Base-by-base conservation (phyloP, 2,888 invertebrate species). In the Watsonalla cultraria region DNA sequence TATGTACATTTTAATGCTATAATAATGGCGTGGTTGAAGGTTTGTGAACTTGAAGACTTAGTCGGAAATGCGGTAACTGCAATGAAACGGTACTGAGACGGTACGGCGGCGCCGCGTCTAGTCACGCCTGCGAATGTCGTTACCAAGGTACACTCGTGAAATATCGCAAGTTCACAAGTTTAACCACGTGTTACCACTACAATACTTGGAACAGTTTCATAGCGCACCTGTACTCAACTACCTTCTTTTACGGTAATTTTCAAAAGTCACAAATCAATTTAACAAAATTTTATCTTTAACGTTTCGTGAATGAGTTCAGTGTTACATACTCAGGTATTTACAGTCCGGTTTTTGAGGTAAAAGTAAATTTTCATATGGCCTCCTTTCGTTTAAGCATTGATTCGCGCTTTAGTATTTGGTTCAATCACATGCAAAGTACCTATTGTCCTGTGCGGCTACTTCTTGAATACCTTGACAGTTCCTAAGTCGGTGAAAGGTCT, bases 61-160 rank as follows among this genome's bases (percentile, higher is more conserved):
- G 37, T 37, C 24, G 24, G 24, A 24, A 24, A 24, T 11, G 37
- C 37, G 49, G 52, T 60, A 54, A 54, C 51, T 51, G 54, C 42
- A 53, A 49, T 60, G 67, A 64, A 64, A 69, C 54, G 63, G 65
- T 59, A 65, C 59, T 58, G 61, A 58, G 46, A 72, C 78, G 75
- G 78, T 72, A 71, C 66, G 58, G 55, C 37, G 47, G 47, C 14
- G 53, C 64, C 46, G 63, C 64, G 62, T 60, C 67, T 52, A 68
- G 80, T 81, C 81, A 81, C 76, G 81, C 72, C 72, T 76, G 65
- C 61, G 72, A 80, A 81, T 80, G 76, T 74, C 78, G 74, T 80
- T 80, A 76, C 74, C 72, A 59, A 65, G 68, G 62, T 65, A 62
- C 54, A 59, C 65, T 64, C 65, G 64, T 65, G 68, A 72, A 75